Evolutionary conservation across 2,113 vertebrate species (phyloP).

Genomic region (Montifringilla adamsi): DNA sequence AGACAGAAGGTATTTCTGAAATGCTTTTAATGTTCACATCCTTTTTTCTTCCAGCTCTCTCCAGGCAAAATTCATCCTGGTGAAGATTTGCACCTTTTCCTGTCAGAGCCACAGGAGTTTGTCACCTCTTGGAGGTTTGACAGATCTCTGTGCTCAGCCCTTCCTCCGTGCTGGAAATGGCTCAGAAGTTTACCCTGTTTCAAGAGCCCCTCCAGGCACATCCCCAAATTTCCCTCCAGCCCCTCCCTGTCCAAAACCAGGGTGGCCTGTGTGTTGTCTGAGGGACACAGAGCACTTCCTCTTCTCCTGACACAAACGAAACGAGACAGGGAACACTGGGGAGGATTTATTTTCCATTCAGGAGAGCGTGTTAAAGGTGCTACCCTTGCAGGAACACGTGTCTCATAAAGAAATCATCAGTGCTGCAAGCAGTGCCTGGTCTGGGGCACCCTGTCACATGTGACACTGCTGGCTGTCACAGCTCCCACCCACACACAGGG

Average conservation of each 20-base stretch:
- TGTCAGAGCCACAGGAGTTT: neutral
- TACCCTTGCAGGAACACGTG: neutral
- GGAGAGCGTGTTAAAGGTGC: neutral
- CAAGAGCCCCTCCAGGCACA: neutral
- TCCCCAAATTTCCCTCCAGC: neutral
- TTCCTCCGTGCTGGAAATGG: neutral
- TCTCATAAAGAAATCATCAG: neutral
- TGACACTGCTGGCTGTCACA: neutral
- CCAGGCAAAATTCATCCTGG: neutral
- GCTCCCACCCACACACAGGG: neutral
- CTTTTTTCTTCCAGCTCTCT: conserved; percentile 3
- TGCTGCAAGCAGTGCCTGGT: neutral
- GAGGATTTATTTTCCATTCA: neutral
- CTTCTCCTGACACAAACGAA: neutral
- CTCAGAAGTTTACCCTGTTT: neutral
- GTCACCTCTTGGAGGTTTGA: neutral
- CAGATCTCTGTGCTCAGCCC: neutral
- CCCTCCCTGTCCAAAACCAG: neutral
- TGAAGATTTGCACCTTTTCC: neutral
- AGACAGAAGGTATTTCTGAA: neutral
- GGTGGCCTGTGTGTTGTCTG: accelerated
- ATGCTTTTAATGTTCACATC: conserved; percentile 26
- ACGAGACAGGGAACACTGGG: neutral
- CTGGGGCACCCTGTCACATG: neutral
- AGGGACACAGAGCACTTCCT: neutral